Evolutionary conservation across 2,113 vertebrate genomes (phyloP), one percentile per base, ranked within the genome.

Genomic region (Empidonax traillii): DNA sequence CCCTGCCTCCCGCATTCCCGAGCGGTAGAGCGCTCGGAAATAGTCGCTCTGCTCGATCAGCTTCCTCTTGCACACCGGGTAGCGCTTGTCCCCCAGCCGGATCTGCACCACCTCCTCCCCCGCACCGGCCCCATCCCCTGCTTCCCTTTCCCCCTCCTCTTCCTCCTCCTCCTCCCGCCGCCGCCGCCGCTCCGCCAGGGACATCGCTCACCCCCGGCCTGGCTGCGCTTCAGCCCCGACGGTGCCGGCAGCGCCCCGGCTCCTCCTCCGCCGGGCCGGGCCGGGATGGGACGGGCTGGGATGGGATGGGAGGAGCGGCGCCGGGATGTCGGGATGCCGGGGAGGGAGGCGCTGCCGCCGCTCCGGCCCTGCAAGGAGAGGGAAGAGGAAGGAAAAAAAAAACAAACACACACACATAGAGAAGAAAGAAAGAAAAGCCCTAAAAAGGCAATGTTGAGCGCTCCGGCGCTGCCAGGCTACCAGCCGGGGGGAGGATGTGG

Each of bases 1-100:
- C 90, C 78, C 94, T 25, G 99, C 98, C 96, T 99, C 99, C 81
- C 98, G 97, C 99, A 99, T 99, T 31, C 99, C 99, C 24, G 99
- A 99, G 97, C 98, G 98, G 97, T 99, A 99, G 23, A 99, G 98
- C 0, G 99, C 99, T 49, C 98, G 98, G 98, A 99, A 99, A 96
- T 99, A 99, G 97, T 99, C 99, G 92, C 99, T 99, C 95, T 99
- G 99, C 95, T 99, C 99, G 46, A 99, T 98, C 56, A 99, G 98
- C 96, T 99, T 98, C 89, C 98, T 98, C 93, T 99, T 99, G 95
- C 98, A 98, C 94, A 99, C 99, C 80, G 98, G 97, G 97, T 99
- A 99, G 69, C 97, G 98, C 93, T 98, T 98, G 95, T 98, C 98
- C 85, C 99, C 99, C 97, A 99, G 97, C 25, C 98, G 97, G 89